Conservation (phyloP, 1,140 invertebrate genomes). For the Trigoniulus corallinus region DNA sequence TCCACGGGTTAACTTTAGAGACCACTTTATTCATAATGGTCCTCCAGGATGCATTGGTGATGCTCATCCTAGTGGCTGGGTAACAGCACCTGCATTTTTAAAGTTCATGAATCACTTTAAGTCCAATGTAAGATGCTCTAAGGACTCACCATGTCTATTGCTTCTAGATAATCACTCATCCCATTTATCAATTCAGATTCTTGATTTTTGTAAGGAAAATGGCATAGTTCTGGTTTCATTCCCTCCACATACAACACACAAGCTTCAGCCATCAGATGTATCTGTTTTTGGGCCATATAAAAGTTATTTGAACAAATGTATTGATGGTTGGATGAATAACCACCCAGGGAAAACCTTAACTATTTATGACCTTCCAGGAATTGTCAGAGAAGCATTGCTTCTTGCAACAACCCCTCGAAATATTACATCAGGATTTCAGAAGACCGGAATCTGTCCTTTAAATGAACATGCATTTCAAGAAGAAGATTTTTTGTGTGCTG, state of each 20-base stretch:
- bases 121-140: conserved; percentile 11
- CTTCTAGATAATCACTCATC: conserved; percentile 15
- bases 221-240: no score
- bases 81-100: conserved; percentile 27
- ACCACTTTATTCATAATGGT: no score
- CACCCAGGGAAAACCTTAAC: conserved; percentile 10
- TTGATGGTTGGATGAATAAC: no score
- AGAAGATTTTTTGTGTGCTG: conserved; percentile 12
- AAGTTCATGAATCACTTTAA: conserved; percentile 24
- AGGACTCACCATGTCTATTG: conserved; percentile 10
- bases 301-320: no score
- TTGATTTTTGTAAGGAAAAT: no score
- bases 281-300: conserved; percentile 27
- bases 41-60: no score
- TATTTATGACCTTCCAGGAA: conserved; percentile 19
- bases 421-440: conserved; percentile 16
- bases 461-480: conserved; percentile 14
- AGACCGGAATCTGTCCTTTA: conserved; percentile 14
- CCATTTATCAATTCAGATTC: conserved; percentile 12
- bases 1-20: conserved; percentile 19
- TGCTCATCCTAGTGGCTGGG: conserved; percentile 31
- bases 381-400: conserved; percentile 15
- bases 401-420: conserved; percentile 15
- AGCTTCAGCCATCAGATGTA: conserved; percentile 27
- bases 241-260: no score